Percentiles rank a stretch among this genome's conserved stretches.
Evolutionary conservation across 92 coral and sea anemone genomes (phyloP).

Genomic region (Virgularia gustaviana): DNA sequence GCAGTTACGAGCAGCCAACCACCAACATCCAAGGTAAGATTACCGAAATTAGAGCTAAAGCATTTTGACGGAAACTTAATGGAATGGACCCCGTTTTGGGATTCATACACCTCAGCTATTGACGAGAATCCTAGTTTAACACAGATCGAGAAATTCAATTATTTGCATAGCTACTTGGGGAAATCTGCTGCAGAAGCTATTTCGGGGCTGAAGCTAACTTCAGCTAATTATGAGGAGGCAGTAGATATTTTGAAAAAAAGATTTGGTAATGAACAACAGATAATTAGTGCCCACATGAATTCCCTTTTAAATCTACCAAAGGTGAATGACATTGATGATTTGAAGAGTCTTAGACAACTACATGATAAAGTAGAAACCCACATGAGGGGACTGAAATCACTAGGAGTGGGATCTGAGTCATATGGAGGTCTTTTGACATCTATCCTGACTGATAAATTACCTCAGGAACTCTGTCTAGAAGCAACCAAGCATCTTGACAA

Average conservation of each 20-base stretch:
- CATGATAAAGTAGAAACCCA: constrained; percentile 47
- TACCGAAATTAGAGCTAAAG: constrained; percentile 39
- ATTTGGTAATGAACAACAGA: constrained; percentile 36
- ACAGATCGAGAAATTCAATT: constrained; percentile 39
- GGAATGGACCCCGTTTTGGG: constrained; percentile 46
- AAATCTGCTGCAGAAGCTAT: constrained; percentile 42
- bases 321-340: constrained; percentile 24
- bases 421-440: constrained; percentile 41
- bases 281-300: constrained; percentile 48
- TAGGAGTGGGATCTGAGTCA: constrained; percentile 37
- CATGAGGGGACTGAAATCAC: constrained; percentile 39
- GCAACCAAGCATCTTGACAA: not conserved
- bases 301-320: constrained; percentile 34
- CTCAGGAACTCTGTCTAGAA: not conserved
- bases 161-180: constrained; percentile 44
- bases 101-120: constrained; percentile 33
- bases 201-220: constrained; percentile 45
- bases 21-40: not conserved
- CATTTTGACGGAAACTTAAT: constrained; percentile 41
- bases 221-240: constrained; percentile 43
- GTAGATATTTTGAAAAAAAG: constrained; percentile 19
- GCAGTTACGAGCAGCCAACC: not conserved
- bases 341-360: constrained; percentile 34
- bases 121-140: constrained; percentile 30
- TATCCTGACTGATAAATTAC: constrained; percentile 36